Evolutionary conservation across 2,888 invertebrate genomes (phyloP), one percentile per base, ranked within the genome.

Genomic region (Parnassius orleans): DNA sequence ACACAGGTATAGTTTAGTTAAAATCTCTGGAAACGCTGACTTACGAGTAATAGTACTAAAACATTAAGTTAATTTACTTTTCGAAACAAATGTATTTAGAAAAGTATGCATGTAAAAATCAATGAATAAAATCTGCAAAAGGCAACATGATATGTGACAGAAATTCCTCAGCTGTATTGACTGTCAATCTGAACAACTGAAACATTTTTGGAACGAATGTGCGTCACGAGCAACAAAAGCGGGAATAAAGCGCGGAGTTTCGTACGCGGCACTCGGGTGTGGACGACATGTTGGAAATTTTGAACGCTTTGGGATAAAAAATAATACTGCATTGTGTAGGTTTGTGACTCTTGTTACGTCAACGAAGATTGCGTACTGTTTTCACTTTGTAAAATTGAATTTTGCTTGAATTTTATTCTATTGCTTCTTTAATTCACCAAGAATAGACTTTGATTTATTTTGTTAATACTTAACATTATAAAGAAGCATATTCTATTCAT

Each of bases 141-240:
- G 53, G 58, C 44, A 54, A 58, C 57, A 48, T 48, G 52, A 53
- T 52, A 56, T 61, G 57, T 57, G 50, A 51, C 47, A 44, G 50
- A 53, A 62, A 58, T 64, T 61, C 52, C 61, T 64, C 55, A 72
- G 69, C 69, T 68, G 66, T 69, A 70, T 65, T 69, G 73, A 64
- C 69, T 67, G 64, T 66, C 64, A 66, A 69, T 65, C 69, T 68
- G 66, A 73, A 79, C 77, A 78, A 77, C 74, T 77, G 77, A 80
- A 82, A 80, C 76, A 81, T 86, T 83, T 76, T 69, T 74, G 75
- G 75, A 81, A 82, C 79, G 80, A 79, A 74, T 68, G 62, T 69
- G 69, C 75, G 84, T 82, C 80, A 82, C 73, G 74, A 70, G 65
- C 79, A 82, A 75, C 60, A 72, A 64, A 67, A 69, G 67, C 67